Conservation (phyloP, 2,113 vertebrate genomes). For the Fukomys damarensis region DNA sequence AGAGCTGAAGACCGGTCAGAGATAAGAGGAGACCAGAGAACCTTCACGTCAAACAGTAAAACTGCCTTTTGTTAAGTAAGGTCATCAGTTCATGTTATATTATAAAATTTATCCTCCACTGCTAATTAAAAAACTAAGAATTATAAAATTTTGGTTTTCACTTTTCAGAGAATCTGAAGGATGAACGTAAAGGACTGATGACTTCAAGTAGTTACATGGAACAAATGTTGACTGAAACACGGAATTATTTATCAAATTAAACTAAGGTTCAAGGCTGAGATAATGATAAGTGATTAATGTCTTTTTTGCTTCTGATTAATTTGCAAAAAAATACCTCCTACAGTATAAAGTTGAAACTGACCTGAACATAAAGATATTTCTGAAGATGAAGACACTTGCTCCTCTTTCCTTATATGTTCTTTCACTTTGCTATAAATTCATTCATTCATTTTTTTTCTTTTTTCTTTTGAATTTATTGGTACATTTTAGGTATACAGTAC, state of each 20-base stretch:
- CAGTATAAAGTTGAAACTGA: not conserved
- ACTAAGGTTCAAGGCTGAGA: not conserved
- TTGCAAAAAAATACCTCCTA: not conserved
- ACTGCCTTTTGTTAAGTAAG: not conserved
- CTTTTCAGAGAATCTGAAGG: constrained; percentile 49
- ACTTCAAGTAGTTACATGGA: not conserved
- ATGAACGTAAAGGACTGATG: not conserved
- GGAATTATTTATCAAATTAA: constrained; percentile 5
- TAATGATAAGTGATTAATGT: not conserved
- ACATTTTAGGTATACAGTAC: too few relatives aligned
- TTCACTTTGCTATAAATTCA: not conserved
- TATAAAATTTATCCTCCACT: not conserved
- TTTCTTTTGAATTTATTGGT: too few relatives aligned
- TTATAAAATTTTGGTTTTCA: not conserved
- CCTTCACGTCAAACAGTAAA: not conserved
- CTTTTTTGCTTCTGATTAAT: constrained; percentile 40
- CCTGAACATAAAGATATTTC: not conserved
- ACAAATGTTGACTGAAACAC: not conserved
- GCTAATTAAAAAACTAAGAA: not conserved
- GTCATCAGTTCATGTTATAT: not conserved
- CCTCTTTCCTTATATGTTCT: not conserved
- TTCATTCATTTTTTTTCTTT: not conserved
- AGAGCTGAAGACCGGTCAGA: not conserved
- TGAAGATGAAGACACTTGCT: not conserved
- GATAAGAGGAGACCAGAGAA: not conserved